Evolutionary conservation across 1,140 invertebrate genomes (phyloP).

Genomic region (Drosophila kanapiae): DNA sequence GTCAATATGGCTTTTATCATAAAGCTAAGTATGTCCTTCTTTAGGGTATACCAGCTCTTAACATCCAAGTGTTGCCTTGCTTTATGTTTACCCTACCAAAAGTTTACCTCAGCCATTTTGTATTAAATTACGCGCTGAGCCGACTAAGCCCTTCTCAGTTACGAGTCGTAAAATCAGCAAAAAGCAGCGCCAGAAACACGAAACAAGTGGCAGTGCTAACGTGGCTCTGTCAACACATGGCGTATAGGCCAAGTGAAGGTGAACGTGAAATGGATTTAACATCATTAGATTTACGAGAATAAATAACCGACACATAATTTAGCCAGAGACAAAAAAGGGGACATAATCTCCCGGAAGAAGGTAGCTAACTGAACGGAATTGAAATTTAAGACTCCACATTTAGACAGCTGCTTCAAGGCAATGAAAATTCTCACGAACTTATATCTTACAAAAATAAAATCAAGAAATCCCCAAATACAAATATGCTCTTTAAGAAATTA

Average conservation of each 20-base stretch:
- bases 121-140: slow-evolving; percentile 80
- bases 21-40: neutral
- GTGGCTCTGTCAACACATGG: slow-evolving; percentile 58
- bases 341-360: slow-evolving; percentile 5
- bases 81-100: slow-evolving; percentile 25
- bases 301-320: slow-evolving; percentile 44
- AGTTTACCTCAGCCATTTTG: slow-evolving; percentile 46
- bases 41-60: neutral
- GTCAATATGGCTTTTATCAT: neutral
- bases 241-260: slow-evolving; percentile 13
- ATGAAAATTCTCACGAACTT: no score
- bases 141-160: slow-evolving; percentile 71
- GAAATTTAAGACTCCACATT: slow-evolving; percentile 38
- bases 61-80: neutral
- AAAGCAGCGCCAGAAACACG: slow-evolving; percentile 9
- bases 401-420: neutral
- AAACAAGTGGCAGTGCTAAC: slow-evolving; percentile 35
- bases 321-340: slow-evolving; percentile 10
- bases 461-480: neutral
- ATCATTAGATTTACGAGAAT: slow-evolving; percentile 47
- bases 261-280: slow-evolving; percentile 52
- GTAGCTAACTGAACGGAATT: slow-evolving; percentile 5
- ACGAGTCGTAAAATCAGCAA: slow-evolving; percentile 61
- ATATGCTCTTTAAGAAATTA: neutral
- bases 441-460: neutral